Evolutionary conservation across 2,113 vertebrate species (phyloP).

Genomic region (Neoarius graeffei): DNA sequence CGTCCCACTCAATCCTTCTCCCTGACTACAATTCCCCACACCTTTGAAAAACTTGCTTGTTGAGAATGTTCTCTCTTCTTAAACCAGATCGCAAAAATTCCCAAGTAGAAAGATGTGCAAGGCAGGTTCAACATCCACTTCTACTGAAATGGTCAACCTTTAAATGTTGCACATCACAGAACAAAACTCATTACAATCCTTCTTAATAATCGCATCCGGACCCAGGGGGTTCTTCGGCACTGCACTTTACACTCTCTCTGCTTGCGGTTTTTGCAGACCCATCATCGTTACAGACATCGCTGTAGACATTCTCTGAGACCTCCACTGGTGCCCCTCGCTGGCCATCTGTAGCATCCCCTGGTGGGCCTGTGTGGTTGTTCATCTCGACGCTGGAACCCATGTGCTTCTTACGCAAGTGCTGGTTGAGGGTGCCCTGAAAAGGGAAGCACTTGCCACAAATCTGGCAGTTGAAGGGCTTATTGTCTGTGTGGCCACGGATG

Average conservation of each 20-base stretch:
- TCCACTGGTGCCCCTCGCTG: constrained; percentile 82
- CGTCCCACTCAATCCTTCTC: constrained; percentile 56
- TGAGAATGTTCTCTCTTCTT: constrained; percentile 27
- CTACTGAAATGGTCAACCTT: constrained; percentile 62
- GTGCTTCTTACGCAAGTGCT: constrained; percentile 98
- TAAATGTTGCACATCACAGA: constrained; percentile 70
- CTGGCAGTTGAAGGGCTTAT: constrained; percentile 98
- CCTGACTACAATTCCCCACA: constrained; percentile 70
- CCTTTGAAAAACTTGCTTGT: constrained; percentile 69
- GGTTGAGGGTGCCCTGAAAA: constrained; percentile 98
- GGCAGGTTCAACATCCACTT: constrained; percentile 59
- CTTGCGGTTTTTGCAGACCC: constrained; percentile 61
- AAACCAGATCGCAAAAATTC: constrained; percentile 61
- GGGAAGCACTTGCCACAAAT: constrained; percentile 99
- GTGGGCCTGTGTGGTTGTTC: constrained; percentile 82
- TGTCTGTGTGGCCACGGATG: constrained; percentile 97
- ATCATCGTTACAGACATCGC: constrained; percentile 72
- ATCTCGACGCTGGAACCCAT: constrained; percentile 80
- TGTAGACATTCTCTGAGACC: constrained; percentile 81
- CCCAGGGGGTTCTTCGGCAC: constrained; percentile 69
- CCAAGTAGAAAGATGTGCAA: constrained; percentile 64
- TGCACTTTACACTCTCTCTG: constrained; percentile 72
- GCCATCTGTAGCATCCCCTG: constrained; percentile 84
- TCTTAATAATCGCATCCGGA: constrained; percentile 75
- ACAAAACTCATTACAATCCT: constrained; percentile 3